These are phyloP conservation scores for Melanotaenia trifasciata DNA, from an alignment of 2,797 vertebrate species.

Conservation along the genomic window DNA sequence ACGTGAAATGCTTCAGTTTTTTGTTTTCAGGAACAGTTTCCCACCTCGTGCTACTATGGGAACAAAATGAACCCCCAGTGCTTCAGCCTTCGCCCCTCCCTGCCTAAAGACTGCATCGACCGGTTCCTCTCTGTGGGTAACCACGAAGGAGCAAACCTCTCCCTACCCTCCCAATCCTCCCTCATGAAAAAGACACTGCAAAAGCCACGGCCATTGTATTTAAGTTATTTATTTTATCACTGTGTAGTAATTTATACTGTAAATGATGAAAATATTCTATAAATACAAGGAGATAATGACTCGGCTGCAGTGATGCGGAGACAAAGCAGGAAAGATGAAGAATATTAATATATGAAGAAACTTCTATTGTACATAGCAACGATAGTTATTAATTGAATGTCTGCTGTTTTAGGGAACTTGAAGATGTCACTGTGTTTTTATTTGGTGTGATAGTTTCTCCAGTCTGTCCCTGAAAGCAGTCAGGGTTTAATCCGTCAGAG, in stretches of 20 bases:
- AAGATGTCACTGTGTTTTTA: constrained; percentile 70
- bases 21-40: constrained; percentile 6
- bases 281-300: constrained; percentile 72
- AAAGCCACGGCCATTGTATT: constrained; percentile 80
- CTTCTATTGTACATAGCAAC: constrained; percentile 83
- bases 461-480: constrained; percentile 50
- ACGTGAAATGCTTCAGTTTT: background rate
- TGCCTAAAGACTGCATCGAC: background rate
- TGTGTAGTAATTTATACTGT: constrained; percentile 87
- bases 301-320: constrained; percentile 17
- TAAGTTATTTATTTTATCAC: constrained; percentile 87
- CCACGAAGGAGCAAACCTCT: background rate
- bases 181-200: constrained; percentile 57
- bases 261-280: constrained; percentile 84
- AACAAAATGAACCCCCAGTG: background rate
- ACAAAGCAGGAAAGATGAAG: constrained; percentile 46
- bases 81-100: background rate
- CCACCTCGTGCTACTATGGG: background rate
- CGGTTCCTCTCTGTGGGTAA: background rate
- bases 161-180: background rate
- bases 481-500: constrained; percentile 12
- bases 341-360: constrained; percentile 84
- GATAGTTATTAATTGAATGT: constrained; percentile 75
- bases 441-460: constrained; percentile 72
- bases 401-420: constrained; percentile 73